Evolutionary conservation across 2,797 vertebrate species (phyloP), one percentile per base, ranked within the genome.

Genomic region (Chrosomus eos): DNA sequence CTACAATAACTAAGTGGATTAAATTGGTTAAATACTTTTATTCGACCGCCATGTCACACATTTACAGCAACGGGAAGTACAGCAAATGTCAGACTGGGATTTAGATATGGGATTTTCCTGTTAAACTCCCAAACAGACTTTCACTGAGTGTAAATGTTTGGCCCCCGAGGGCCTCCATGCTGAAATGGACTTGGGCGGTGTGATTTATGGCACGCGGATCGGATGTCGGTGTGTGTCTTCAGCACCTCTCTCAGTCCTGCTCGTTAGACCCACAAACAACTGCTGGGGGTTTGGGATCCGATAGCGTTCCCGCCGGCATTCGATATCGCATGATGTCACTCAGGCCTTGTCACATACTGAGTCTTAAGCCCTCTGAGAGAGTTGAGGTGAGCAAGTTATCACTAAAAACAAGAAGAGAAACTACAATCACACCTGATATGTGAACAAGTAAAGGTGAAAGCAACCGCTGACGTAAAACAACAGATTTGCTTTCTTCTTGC

Each of bases 201-300:
- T 93, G 94, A 95, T 95, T 94, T 93, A 94, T 87, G 28, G 89
- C 88, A 85, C 40, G 28, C 76, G 92, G 94, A 94, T 95, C 92
- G 79, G 88, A 84, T 95, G 91, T 92, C 93, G 55, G 91, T 93
- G 91, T 93, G 87, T 88, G 92, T 94, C 91, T 92, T 94, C 92
- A 91, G 87, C 93, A 93, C 92, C 93, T 94, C 90, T 71, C 89
- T 91, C 91, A 90, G 89, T 88, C 68, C 74, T 19, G 90, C 92
- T 94, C 88, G 92, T 95, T 95, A 95, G 94, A 92, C 78, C 81
- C 85, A 82, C 70, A 87, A 89, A 89, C 90, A 91, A 90, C 90
- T 60, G 38, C 87, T 91, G 38, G 90, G 92, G 91, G 92, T 92
- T 92, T 94, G 92, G 90, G 94, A 94, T 89, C 81, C 79, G 90